Percentiles rank a stretch among this genome's conserved stretches.
Evolutionary conservation across 1,140 invertebrate genomes (phyloP).

Genomic region (Solenopsis fugax): DNA sequence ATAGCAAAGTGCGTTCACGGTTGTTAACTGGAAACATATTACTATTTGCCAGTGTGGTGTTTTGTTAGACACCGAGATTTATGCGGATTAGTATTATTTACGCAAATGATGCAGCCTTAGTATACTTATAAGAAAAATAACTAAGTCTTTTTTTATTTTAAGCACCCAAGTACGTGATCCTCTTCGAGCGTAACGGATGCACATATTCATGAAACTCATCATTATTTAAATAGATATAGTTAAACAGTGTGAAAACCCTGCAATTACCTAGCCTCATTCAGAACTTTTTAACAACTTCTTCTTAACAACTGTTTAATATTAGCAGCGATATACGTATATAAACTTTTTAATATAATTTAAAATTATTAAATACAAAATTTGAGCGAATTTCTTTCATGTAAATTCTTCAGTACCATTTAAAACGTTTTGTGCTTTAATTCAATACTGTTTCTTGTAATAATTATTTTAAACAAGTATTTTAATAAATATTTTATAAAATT

Average conservation of each 20-base stretch:
- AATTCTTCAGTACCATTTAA: not conserved
- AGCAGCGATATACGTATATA: not conserved
- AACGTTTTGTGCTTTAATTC: not conserved
- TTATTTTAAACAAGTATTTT: not conserved
- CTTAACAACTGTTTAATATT: not conserved
- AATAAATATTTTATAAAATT: constrained; percentile 7
- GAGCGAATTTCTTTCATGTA: not conserved
- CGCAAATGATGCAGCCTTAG: not conserved
- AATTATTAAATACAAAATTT: not conserved
- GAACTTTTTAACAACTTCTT: not conserved
- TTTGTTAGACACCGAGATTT: constrained; percentile 13
- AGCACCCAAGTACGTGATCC: not conserved
- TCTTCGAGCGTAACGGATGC: constrained; percentile 30
- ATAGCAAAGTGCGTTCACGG: constrained; percentile 56
- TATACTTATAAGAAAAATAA: not conserved
- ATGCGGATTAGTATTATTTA: constrained; percentile 33
- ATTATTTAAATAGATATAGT: constrained; percentile 37
- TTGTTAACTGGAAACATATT: constrained; percentile 38
- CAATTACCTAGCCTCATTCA: not conserved
- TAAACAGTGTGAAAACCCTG: not conserved
- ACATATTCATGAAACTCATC: constrained; percentile 31
- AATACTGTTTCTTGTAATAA: not conserved
- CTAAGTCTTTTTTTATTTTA: not conserved
- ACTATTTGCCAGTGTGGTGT: not conserved
- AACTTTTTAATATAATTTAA: constrained; percentile 5